phyloP scores from a whole-genome alignment of 2,797 vertebrate species.

The Pristis pectinata region DNA sequence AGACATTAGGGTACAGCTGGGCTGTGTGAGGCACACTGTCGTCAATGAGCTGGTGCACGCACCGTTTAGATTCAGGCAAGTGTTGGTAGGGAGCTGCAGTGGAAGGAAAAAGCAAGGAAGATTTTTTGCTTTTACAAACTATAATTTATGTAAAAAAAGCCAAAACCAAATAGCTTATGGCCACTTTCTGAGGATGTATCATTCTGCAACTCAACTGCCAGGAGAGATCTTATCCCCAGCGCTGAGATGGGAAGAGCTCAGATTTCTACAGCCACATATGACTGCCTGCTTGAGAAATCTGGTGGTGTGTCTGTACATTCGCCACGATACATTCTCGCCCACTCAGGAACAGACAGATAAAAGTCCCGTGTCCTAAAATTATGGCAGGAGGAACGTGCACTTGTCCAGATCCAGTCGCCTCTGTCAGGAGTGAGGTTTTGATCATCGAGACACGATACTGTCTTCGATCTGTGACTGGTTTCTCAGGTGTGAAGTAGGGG shows the following conservation, averaged over 20 bases:
- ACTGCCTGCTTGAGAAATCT: neutral
- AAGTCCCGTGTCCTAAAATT: neutral
- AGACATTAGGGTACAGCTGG: too few relatives aligned
- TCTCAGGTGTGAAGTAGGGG: conserved; percentile 46
- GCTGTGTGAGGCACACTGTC: too few relatives aligned
- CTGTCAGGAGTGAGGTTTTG: neutral
- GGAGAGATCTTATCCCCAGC: too few relatives aligned
- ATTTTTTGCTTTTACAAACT: too few relatives aligned
- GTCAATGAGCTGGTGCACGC: too few relatives aligned
- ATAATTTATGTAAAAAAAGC: too few relatives aligned
- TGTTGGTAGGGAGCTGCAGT: too few relatives aligned
- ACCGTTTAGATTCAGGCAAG: too few relatives aligned
- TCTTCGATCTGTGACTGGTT: neutral
- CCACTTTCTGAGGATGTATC: too few relatives aligned
- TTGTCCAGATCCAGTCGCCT: neutral
- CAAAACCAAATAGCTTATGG: too few relatives aligned
- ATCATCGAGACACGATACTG: neutral
- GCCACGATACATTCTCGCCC: neutral
- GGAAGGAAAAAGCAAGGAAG: too few relatives aligned
- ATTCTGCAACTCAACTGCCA: too few relatives aligned
- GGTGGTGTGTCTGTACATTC: neutral
- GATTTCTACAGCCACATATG: neutral
- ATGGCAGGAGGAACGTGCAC: neutral
- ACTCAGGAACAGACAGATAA: neutral
- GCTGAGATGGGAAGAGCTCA: neutral